Evolutionary conservation across 1,140 invertebrate species (phyloP), one percentile per base, ranked within the genome.

Genomic region (Lepidurus couesii): DNA sequence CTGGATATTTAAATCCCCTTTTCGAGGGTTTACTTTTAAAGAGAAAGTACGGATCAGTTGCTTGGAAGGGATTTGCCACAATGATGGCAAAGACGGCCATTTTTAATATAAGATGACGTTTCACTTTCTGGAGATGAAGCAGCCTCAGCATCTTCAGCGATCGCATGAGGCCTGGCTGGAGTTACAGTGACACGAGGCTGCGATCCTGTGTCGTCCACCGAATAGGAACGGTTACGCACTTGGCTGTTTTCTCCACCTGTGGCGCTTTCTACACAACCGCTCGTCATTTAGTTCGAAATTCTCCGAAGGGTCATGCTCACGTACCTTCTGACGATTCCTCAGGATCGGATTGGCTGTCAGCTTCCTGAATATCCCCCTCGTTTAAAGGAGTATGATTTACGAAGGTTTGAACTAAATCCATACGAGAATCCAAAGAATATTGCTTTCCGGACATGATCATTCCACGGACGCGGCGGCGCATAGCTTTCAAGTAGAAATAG

Each of bases 351-450:
- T 21, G 53, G 53, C 53, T 65, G 13, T 65, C 53, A 65, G 53
- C 53, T 65, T 65, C 53, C 53, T 44, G 42, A 43, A 77, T 45
- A 13, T 44, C 47, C 42, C 47, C 75, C 43, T 44, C 43, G 10
- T 77, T 24, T 9, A 77, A 16, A 45, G 24, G 43, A 9, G 43
- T 44, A 9, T 77, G 43, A 45, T 76, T 80, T 4, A 79, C 81
- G 24, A 83, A 80, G 11, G 80, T 91, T 82, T 92, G 91, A n/a
- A 94, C 93, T 79, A 97, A 88, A 85, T 96, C 94, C 89, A 96
- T 93, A 82, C 93, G 90, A 0, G 94, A 96, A 86, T 97, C 94
- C 47, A 97, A 87, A 2, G 94, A 96, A 85, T 94, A 95, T 85
- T 85, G 84, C 82, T 93, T 93, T n/a, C 94, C 93, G 4, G 92